A percentile compares a stretch with the other conserved stretches of the same genome.
Conservation (phyloP, 2,888 invertebrate genomes). For the Torymus aiolomorphi region DNA sequence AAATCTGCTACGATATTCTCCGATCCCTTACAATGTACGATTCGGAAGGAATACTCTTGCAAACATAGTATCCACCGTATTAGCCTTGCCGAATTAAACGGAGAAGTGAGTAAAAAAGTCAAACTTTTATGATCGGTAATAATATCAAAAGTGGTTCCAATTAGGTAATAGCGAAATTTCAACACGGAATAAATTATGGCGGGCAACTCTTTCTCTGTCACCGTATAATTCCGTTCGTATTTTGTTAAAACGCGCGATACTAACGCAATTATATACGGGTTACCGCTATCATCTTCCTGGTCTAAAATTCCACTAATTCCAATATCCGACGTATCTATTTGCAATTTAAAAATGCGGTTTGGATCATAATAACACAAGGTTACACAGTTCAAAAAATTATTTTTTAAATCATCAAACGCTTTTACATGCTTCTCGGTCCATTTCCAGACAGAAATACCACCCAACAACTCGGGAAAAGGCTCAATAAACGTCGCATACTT, state of each 20-base stretch:
- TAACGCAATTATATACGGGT: slow-evolving; percentile 57
- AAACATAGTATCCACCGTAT: background rate
- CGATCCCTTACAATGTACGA: background rate
- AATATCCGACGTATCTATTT: slow-evolving; percentile 21
- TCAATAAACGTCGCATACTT: slow-evolving; percentile 24
- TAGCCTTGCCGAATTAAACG: background rate
- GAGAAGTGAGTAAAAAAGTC: slow-evolving; percentile 11
- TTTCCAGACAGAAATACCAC: background rate
- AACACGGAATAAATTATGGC: slow-evolving; percentile 57
- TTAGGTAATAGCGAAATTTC: slow-evolving; percentile 60
- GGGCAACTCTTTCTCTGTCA: slow-evolving; percentile 58
- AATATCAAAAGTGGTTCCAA: slow-evolving; percentile 9
- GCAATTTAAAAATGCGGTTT: background rate
- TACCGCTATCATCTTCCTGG: slow-evolving; percentile 30
- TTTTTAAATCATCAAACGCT: slow-evolving; percentile 36
- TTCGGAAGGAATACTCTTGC: background rate
- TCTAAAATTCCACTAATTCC: slow-evolving; percentile 59
- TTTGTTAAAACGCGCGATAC: slow-evolving; percentile 57
- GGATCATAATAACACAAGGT: slow-evolving; percentile 7
- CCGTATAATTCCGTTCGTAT: slow-evolving; percentile 16
- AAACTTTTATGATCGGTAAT: background rate
- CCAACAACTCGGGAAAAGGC: slow-evolving; percentile 36
- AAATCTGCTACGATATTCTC: slow-evolving; percentile 1
- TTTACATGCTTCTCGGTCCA: slow-evolving; percentile 28
- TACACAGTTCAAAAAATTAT: slow-evolving; percentile 25